Conservation (phyloP, 2,113 vertebrate species). For the Platycercus adscitus region DNA sequence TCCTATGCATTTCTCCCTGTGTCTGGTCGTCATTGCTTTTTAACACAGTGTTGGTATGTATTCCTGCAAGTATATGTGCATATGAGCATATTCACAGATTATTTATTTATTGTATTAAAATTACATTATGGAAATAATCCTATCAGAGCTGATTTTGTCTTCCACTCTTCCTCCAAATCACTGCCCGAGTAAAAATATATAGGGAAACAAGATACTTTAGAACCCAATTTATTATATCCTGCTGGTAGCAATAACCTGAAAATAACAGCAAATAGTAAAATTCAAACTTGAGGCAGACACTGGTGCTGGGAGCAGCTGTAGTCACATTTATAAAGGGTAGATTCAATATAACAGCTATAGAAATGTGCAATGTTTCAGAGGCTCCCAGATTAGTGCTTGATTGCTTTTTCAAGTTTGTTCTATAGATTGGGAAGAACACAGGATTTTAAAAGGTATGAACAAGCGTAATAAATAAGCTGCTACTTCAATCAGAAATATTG, state of each 20-base stretch:
- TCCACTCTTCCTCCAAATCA: not conserved
- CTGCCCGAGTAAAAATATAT: constrained; percentile 41
- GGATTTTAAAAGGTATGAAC: constrained; percentile 24
- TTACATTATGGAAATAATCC: constrained; percentile 41
- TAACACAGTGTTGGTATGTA: not conserved
- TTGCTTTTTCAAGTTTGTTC: constrained; percentile 49
- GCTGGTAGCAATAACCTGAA: constrained; percentile 59
- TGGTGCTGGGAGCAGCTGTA: constrained; percentile 30
- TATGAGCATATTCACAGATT: constrained; percentile 18
- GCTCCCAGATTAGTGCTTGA: constrained; percentile 47
- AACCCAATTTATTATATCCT: constrained; percentile 61
- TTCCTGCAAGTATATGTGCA: not conserved
- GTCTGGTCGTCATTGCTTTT: not conserved
- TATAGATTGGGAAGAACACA: not conserved
- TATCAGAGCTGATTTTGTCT: constrained; percentile 7
- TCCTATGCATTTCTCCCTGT: not conserved
- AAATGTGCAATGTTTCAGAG: constrained; percentile 31
- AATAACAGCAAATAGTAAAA: constrained; percentile 59
- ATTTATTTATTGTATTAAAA: constrained; percentile 65
- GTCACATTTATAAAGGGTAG: constrained; percentile 33
- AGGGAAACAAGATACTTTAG: constrained; percentile 49
- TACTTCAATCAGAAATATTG: not conserved
- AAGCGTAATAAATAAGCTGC: not conserved
- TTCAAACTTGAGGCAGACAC: constrained; percentile 43
- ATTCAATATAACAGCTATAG: constrained; percentile 30